phyloP scores from a whole-genome alignment of 1,140 invertebrate genomes.

The Drosophila elegans region DNA sequence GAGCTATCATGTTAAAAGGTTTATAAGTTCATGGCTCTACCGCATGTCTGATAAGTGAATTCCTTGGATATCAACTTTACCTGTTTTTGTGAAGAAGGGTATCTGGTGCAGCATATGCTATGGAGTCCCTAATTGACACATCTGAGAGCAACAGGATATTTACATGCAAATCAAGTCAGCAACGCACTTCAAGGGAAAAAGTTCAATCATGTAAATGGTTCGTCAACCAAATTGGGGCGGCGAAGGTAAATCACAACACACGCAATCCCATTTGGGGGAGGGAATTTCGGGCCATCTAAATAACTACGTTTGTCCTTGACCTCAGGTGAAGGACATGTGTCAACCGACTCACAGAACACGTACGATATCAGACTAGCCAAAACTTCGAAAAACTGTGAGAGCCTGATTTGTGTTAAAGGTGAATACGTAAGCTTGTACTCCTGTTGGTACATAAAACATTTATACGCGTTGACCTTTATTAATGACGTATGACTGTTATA shows the following conservation, averaged over 20 bases:
- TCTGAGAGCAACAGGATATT: constrained; percentile 43
- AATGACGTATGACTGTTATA: constrained; percentile 3
- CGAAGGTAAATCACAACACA: constrained; percentile 39
- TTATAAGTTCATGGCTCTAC: constrained; percentile 22
- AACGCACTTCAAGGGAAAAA: constrained; percentile 14
- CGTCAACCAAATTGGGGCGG: constrained; percentile 17
- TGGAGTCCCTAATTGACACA: constrained; percentile 37
- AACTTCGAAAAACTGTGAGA: neutral
- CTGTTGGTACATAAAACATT: constrained; percentile 23
- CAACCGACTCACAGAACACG: constrained; percentile 18
- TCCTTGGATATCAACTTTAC: constrained; percentile 19
- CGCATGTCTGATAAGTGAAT: constrained; percentile 24
- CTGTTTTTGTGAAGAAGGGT: neutral
- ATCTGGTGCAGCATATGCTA: constrained; percentile 1
- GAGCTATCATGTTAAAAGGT: neutral
- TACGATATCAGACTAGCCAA: constrained; percentile 6
- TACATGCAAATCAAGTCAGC: constrained; percentile 29
- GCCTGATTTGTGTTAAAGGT: constrained; percentile 5
- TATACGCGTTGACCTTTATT: constrained; percentile 36
- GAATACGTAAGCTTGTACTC: neutral
- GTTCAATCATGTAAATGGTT: constrained; percentile 54
- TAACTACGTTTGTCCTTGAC: constrained; percentile 36
- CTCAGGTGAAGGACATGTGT: constrained; percentile 35
- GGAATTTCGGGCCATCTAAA: constrained; percentile 8
- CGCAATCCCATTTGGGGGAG: constrained; percentile 3